phyloP scores from a whole-genome alignment of 2,113 vertebrate species.

The Falcunculus frontatus region DNA sequence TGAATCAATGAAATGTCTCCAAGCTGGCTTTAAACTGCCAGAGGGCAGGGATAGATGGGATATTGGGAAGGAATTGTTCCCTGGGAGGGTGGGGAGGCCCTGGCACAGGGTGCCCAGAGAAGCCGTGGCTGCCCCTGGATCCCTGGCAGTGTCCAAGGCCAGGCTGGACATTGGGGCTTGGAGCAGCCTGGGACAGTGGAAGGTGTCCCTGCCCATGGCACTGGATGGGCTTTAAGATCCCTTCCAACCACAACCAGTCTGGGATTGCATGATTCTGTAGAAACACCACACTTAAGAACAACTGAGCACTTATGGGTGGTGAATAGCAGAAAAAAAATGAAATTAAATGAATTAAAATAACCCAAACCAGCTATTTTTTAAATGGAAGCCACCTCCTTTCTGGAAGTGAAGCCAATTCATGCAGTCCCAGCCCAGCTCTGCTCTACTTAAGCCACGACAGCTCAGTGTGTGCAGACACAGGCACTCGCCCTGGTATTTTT shows the following conservation, averaged over 20 bases:
- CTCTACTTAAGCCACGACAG: background rate
- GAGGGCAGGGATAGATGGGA: background rate
- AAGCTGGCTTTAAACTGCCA: background rate
- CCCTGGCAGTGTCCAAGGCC: background rate
- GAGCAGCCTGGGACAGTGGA: background rate
- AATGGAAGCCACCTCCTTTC: background rate
- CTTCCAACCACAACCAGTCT: background rate
- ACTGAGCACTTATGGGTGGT: background rate
- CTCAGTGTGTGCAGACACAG: background rate
- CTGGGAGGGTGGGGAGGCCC: fast-evolving
- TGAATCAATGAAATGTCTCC: background rate
- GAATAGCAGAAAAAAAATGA: background rate
- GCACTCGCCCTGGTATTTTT: background rate
- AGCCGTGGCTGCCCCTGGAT: background rate
- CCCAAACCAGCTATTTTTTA: background rate
- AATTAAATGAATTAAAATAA: background rate
- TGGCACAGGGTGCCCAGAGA: background rate
- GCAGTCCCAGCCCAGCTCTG: background rate
- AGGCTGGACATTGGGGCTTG: background rate
- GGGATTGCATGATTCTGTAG: too few species aligned
- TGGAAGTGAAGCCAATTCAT: background rate
- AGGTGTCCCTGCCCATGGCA: background rate
- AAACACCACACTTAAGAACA: background rate
- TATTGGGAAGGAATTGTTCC: fast-evolving
- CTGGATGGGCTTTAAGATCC: fast-evolving